Evolutionary conservation across 2,113 vertebrate species (phyloP), one percentile per base, ranked within the genome.

Genomic region (Marmota monax): DNA sequence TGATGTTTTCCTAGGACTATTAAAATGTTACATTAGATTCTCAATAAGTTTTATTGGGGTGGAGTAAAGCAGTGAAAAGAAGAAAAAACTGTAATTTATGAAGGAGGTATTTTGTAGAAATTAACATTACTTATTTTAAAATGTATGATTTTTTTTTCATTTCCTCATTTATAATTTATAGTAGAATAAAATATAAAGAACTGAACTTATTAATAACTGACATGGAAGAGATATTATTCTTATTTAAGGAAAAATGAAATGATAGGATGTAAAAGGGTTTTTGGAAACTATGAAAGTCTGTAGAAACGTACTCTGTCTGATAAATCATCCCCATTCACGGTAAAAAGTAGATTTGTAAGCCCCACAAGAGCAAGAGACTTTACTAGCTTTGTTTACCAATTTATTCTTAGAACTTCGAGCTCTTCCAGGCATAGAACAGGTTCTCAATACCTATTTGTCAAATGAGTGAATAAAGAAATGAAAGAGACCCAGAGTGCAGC

Each of bases 151-250:
- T 45, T 37, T 76, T 90, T 86, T 92, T 91, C 9, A 76, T 80
- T 84, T 84, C 4, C 32, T 87, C 80, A 53, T 89, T 76, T 82
- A 48, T 77, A 77, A 78, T 88, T 63, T 74, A 14, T 12, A 84
- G 85, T 85, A 56, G 17, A 80, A 82, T 69, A 83, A 58, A 92
- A 77, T 23, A 58, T 51, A 48, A 95, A 88, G 18, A 92, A 42
- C 27, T 95, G 82, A 78, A 78, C 2, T 58, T 51, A 48, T 34
- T 56, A 73, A 29, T 65, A 76, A 65, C 23, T 34, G 42, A 74
- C 14, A 58, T 0, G 69, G 20, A 72, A 80, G 34, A 67, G 83
- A 42, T 84, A 48, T 10, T 70, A 77, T 65, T 84, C 14, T 77
- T 45, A 77, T 37, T 93, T 51, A 48, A 45, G 56, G 34, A 69